Evolutionary conservation across 2,888 invertebrate species (phyloP).

Genomic region (Scaptomyza cyrtandrae): DNA sequence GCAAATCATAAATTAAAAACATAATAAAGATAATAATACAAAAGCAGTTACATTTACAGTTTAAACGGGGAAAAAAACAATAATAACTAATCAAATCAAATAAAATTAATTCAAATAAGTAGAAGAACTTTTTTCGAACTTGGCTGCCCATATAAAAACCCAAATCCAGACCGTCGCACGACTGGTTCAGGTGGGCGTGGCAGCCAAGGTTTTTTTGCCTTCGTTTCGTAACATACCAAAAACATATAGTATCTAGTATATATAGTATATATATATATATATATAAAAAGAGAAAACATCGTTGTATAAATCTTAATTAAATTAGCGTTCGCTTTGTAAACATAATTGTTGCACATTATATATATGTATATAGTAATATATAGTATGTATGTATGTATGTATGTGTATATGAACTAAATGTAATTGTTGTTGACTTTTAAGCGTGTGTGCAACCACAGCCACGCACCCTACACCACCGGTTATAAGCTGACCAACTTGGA

Average conservation of each 20-base stretch:
- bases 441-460: constrained; percentile 32
- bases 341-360: constrained; percentile 19
- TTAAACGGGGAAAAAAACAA: constrained; percentile 58
- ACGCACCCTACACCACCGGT: constrained; percentile 83
- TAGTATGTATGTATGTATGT: not conserved
- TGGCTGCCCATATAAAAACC: not conserved
- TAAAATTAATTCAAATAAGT: constrained; percentile 44
- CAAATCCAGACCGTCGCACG: constrained; percentile 37
- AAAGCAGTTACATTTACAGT: constrained; percentile 69
- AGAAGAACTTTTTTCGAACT: constrained; percentile 3
- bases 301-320: constrained; percentile 61
- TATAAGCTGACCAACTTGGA: constrained; percentile 94
- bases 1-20: constrained; percentile 72
- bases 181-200: constrained; percentile 16
- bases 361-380: constrained; percentile 4
- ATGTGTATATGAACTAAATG: constrained; percentile 48
- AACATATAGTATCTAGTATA: not conserved
- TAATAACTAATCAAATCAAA: constrained; percentile 41
- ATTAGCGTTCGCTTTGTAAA: constrained; percentile 33
- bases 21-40: constrained; percentile 78
- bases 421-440: constrained; percentile 69
- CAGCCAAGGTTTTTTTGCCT: constrained; percentile 22
- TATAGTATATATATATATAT: not conserved
- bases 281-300: constrained; percentile 68
- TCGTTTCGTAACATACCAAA: constrained; percentile 46